phyloP scores from a whole-genome alignment of 2,113 vertebrate genomes.

The Podilymbus podiceps region DNA sequence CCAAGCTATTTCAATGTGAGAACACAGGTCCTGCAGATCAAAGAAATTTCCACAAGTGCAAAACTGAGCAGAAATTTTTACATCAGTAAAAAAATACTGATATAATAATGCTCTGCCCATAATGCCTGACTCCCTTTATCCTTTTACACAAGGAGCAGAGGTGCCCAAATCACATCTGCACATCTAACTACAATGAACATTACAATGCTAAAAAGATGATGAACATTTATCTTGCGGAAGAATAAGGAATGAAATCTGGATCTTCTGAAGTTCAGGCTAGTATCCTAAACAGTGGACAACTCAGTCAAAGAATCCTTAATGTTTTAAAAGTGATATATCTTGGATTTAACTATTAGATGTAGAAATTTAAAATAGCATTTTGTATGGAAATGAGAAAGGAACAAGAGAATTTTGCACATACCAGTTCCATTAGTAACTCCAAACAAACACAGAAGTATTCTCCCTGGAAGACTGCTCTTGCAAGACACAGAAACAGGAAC shows the following conservation, averaged over 20 bases:
- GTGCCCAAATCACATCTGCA: not conserved
- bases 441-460: constrained; percentile 47
- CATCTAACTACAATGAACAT: not conserved
- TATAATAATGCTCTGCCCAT: not conserved
- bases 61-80: not conserved
- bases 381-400: constrained; percentile 49
- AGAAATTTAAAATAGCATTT: constrained; percentile 48
- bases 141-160: not conserved
- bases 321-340: not conserved
- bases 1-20: not conserved
- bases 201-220: not conserved
- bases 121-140: not conserved
- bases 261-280: not conserved
- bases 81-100: not conserved
- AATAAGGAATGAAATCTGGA: not conserved
- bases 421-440: constrained; percentile 64
- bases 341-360: not conserved
- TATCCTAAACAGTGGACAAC: not conserved
- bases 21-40: not conserved
- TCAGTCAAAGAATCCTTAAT: not conserved
- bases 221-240: not conserved
- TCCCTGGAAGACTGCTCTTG: constrained; percentile 57
- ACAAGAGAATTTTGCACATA: constrained; percentile 65
- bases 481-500: constrained; percentile 60
- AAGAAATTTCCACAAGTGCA: not conserved